Evolutionary conservation across 2,113 vertebrate species (phyloP), one percentile per base, ranked within the genome.

Genomic region (Orcinus orca): DNA sequence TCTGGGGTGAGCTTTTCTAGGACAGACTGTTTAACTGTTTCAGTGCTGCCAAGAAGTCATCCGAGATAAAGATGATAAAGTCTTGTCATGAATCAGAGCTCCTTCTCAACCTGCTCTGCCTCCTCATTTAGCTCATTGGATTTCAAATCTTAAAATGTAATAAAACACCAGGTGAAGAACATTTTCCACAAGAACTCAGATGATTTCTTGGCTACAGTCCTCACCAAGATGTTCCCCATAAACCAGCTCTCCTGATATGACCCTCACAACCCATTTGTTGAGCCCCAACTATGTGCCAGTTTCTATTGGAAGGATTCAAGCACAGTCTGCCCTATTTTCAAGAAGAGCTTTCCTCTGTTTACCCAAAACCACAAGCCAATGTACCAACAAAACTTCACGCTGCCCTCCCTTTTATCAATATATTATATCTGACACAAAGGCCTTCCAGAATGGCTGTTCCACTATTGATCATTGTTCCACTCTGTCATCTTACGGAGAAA

Each of bases 401-500:
- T 63, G 29, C 26, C 31, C n/a, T 93, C 76, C 12, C 93, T 84
- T 79, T 41, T 55, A 67, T 70, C 85, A 63, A 25, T 91, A 94
- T 81, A 88, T 87, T 82, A 83, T 60, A 93, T 38, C 83, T 70
- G 44, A 20, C 63, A 86, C 50, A 53, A 88, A 93, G 77, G 21
- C 80, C 95, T 91, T 92, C 77, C 86, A 80, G 44, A 97, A 97
- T 74, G 68, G 58, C 63, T 79, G 20, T 93, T 96, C 74, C 79
- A 86, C 79, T 67, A 95, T 74, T 95, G 96, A 96, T 80, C 89
- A 83, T 80, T 92, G 91, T 83, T 97, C 67, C 20, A 97, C 68
- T 87, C 82, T 95, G 77, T 97, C 93, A 96, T 88, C 91, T 98
- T 88, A 97, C 63, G 80, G 74, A 92, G 92, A 93, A 95, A 97